Conservation (phyloP, 2,113 vertebrate genomes). For the Melanocharis versteri region DNA sequence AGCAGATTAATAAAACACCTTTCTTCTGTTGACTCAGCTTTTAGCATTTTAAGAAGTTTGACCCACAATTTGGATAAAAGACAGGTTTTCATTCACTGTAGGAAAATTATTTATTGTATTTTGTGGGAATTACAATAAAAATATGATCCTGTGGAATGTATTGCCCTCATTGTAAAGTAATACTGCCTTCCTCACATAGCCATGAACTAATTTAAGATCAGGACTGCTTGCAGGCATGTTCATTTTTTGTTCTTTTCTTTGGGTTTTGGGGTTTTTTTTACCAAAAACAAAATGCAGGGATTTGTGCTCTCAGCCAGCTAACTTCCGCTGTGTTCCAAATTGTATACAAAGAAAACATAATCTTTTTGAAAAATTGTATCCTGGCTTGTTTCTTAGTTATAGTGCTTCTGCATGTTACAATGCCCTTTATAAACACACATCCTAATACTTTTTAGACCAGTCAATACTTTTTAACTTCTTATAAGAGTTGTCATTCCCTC, state of each 20-base stretch:
- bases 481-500: background rate
- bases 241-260: background rate
- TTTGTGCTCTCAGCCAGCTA: background rate
- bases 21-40: background rate
- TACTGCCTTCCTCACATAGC: background rate
- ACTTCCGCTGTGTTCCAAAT: background rate
- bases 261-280: background rate
- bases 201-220: background rate
- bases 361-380: background rate
- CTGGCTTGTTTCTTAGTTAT: background rate
- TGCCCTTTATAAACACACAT: background rate
- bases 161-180: background rate
- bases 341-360: background rate
- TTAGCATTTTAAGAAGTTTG: background rate
- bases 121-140: background rate
- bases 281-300: background rate
- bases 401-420: background rate
- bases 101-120: background rate
- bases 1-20: background rate
- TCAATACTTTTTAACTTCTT: background rate
- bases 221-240: background rate
- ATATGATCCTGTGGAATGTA: background rate
- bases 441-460: background rate
- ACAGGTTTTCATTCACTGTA: background rate
- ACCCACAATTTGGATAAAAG: background rate